A percentile compares a stretch with the other conserved stretches of the same genome.
These are phyloP conservation scores for Sternotherus odoratus DNA, from an alignment of 2,797 vertebrate genomes.

Conservation along the genomic window DNA sequence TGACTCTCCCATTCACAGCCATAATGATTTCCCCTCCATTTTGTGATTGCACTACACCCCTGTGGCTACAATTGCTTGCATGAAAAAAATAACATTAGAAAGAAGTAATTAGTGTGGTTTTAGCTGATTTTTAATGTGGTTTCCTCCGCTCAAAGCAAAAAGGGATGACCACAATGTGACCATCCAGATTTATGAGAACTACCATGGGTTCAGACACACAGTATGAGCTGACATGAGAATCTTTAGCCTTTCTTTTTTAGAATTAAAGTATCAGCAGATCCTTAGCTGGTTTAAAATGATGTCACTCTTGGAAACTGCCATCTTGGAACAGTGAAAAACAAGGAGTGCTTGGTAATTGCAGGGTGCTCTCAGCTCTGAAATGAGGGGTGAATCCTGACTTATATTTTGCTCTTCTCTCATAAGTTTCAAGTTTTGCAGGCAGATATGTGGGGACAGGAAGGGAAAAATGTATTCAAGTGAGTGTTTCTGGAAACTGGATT, in stretches of 20 bases:
- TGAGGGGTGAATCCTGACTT: not conserved
- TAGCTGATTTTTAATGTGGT: not conserved
- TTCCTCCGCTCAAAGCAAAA: not conserved
- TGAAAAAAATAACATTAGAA: not conserved
- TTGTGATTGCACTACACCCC: rapidly evolving
- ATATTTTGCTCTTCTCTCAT: not conserved
- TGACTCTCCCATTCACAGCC: not conserved
- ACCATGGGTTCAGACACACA: rapidly evolving
- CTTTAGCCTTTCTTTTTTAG: not conserved
- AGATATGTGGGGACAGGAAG: not conserved
- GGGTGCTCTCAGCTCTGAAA: not conserved
- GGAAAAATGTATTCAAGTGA: not conserved
- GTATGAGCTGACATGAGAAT: not conserved
- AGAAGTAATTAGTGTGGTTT: not conserved
- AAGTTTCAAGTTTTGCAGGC: not conserved
- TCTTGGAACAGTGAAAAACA: not conserved
- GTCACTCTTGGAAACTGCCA: not conserved
- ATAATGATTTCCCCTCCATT: not conserved
- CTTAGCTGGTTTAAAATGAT: not conserved
- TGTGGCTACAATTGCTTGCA: not conserved
- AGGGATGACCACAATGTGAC: not conserved
- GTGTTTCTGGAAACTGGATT: not conserved
- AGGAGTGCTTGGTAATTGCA: not conserved
- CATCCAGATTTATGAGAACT: not conserved
- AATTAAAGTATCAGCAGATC: not conserved